Conservation (phyloP, 2,888 invertebrate genomes). For the Apotomis capreana region DNA sequence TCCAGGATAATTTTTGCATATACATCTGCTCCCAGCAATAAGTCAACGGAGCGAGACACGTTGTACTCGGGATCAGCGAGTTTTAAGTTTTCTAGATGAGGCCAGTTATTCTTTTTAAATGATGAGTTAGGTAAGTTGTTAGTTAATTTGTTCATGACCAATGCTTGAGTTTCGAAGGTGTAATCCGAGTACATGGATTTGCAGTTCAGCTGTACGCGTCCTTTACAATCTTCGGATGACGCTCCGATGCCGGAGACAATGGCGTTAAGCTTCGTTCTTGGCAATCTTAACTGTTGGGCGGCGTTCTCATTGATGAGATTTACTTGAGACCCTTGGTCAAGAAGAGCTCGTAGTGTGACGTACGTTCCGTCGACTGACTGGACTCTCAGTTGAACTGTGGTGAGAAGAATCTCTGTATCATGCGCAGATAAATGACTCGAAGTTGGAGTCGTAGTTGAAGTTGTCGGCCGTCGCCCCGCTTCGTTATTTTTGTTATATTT, state of each 20-base stretch:
- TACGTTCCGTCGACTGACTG: constrained; percentile 36
- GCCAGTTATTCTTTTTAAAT: constrained; percentile 28
- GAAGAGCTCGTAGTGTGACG: constrained; percentile 39
- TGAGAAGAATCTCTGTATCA: constrained; percentile 36
- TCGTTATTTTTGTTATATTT: neutral
- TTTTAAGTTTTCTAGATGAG: no score
- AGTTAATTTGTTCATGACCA: constrained; percentile 28
- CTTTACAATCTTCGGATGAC: constrained; percentile 23
- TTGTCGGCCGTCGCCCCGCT: neutral
- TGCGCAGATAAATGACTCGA: no score
- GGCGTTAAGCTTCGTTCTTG: constrained; percentile 31
- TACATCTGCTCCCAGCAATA: no score
- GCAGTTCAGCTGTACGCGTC: constrained; percentile 12
- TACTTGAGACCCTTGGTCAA: constrained; percentile 45
- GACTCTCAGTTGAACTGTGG: constrained; percentile 38
- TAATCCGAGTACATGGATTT: constrained; percentile 18
- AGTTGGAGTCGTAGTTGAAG: neutral
- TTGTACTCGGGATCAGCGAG: no score
- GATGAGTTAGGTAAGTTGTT: constrained; percentile 34
- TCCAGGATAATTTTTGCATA: no score
- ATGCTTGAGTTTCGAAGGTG: constrained; percentile 22
- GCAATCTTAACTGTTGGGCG: constrained; percentile 37
- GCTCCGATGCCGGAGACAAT: constrained; percentile 37
- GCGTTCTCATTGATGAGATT: constrained; percentile 42
- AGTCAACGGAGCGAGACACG: no score